phyloP scores from a whole-genome alignment of 2,888 invertebrate species.

The Tipula unca region DNA sequence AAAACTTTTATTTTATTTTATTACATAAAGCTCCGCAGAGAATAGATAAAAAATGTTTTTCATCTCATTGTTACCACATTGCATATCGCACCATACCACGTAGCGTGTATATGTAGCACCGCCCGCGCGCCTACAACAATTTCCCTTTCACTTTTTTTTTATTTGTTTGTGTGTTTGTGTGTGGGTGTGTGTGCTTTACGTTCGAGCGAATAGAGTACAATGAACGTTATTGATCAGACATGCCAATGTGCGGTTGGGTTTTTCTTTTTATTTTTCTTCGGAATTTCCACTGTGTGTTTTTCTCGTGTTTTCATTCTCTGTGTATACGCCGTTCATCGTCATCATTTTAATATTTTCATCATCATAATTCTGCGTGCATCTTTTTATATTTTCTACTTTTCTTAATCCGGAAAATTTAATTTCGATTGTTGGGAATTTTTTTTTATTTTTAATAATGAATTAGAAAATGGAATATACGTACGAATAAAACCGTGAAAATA shows the following conservation, averaged over 20 bases:
- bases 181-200: neutral
- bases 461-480: neutral
- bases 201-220: neutral
- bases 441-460: neutral
- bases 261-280: neutral
- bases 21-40: neutral
- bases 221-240: slow-evolving; percentile 1
- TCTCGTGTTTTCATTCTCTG: neutral
- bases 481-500: neutral
- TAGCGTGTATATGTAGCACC: neutral
- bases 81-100: neutral
- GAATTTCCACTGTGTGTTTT: neutral
- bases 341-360: neutral
- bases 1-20: neutral
- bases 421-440: neutral
- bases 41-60: neutral
- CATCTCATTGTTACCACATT: slow-evolving; percentile 8
- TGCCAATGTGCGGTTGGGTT: neutral
- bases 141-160: neutral
- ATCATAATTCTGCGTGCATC: neutral
- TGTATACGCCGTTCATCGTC: neutral
- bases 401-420: neutral
- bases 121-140: neutral
- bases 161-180: neutral
- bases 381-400: neutral